phyloP scores from a whole-genome alignment of 1,140 invertebrate species.

The Xylocopa sonorina region DNA sequence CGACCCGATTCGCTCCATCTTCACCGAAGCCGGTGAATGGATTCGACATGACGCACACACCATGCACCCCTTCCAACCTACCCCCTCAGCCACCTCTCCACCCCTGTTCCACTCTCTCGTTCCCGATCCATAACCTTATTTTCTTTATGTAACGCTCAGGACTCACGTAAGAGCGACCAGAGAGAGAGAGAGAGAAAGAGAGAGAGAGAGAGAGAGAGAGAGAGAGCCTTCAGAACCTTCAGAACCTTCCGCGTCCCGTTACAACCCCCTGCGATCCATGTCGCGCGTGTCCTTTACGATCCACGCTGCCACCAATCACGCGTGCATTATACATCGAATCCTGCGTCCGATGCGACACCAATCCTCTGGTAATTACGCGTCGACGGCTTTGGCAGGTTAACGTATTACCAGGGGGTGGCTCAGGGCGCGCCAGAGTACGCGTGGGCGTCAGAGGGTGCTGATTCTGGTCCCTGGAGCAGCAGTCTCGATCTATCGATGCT shows the following conservation, averaged over 20 bases:
- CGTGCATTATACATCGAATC: constrained; percentile 1
- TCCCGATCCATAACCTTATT: constrained; percentile 62
- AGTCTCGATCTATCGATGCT: background rate
- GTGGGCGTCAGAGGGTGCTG: background rate
- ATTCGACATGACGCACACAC: constrained; percentile 73
- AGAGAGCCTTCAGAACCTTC: too few relatives aligned
- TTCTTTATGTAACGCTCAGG: constrained; percentile 61
- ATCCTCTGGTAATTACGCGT: constrained; percentile 25
- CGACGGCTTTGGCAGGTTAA: constrained; percentile 28
- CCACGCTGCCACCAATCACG: constrained; percentile 21
- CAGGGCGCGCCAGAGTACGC: background rate
- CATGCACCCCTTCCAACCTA: constrained; percentile 47
- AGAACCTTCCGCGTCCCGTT: too few relatives aligned
- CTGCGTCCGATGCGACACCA: constrained; percentile 12
- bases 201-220: too few relatives aligned
- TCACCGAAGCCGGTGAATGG: constrained; percentile 73
- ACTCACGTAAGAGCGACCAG: constrained; percentile 49
- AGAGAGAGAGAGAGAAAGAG: too few relatives aligned
- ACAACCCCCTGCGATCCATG: too few relatives aligned
- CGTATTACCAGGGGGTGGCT: background rate
- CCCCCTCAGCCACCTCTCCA: background rate
- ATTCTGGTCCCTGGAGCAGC: too few relatives aligned
- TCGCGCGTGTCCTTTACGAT: constrained; percentile 26
- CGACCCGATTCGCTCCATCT: constrained; percentile 67
- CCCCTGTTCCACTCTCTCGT: constrained; percentile 8